Evolutionary conservation across 2,113 vertebrate species (phyloP).

Genomic region (Sialia sialis): DNA sequence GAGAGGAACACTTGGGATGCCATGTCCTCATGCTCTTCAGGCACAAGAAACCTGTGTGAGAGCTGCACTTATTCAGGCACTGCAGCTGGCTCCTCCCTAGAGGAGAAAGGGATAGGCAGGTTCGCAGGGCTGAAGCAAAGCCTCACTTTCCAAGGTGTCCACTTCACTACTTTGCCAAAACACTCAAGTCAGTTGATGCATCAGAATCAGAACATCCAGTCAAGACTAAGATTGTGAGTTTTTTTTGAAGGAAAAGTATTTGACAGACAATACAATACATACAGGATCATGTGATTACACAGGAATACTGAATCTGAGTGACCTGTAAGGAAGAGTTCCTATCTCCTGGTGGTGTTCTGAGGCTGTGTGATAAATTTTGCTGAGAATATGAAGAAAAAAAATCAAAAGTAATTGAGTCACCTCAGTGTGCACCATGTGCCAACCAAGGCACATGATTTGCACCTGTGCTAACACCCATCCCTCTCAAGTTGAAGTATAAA

Average conservation of each 20-base stretch:
- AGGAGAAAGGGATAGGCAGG: background rate
- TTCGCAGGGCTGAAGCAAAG: background rate
- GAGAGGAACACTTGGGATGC: background rate
- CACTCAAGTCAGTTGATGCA: background rate
- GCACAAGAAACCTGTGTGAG: background rate
- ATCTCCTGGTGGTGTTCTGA: background rate
- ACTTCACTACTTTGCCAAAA: background rate
- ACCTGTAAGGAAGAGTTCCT: background rate
- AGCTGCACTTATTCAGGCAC: background rate
- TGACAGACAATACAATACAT: background rate
- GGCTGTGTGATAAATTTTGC: background rate
- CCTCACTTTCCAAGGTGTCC: background rate
- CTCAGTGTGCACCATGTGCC: background rate
- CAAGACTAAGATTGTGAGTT: background rate
- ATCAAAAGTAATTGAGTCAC: background rate
- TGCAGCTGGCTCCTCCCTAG: background rate
- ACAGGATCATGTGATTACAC: background rate
- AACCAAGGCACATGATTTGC: background rate
- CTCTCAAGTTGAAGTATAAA: background rate
- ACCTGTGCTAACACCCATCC: background rate
- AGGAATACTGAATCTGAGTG: background rate
- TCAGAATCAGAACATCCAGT: background rate
- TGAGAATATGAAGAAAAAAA: background rate
- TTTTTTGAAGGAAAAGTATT: background rate
- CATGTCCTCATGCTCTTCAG: background rate